Percentiles rank a stretch among this genome's conserved stretches.
Conservation (phyloP, 2,888 invertebrate species). For the Drosophila cognata region DNA sequence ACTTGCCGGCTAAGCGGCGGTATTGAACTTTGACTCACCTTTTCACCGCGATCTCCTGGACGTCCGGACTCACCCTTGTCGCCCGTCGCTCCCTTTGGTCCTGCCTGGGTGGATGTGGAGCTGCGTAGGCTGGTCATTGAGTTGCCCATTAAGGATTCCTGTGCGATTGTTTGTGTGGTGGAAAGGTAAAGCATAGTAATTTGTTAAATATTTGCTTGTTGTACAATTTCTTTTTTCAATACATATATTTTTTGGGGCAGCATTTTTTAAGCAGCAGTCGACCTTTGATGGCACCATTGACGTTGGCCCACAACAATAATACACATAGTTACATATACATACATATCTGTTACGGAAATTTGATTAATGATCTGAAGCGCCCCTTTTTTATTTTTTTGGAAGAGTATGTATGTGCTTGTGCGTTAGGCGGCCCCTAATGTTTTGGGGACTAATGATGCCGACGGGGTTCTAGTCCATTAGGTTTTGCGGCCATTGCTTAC, state of each 20-base stretch:
- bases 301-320: conserved; percentile 42
- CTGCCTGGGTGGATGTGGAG: conserved; percentile 88
- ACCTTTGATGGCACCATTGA: conserved; percentile 40
- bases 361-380: conserved; percentile 71
- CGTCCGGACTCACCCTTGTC: conserved; percentile 88
- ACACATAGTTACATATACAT: conserved; percentile 27
- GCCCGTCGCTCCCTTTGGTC: conserved; percentile 91
- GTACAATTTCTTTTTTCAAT: conserved; percentile 78
- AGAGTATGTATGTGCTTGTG: conserved; percentile 5
- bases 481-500: conserved; percentile 64
- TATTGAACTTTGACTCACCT: conserved; percentile 86
- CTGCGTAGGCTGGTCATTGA: conserved; percentile 86
- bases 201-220: conserved; percentile 81
- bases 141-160: conserved; percentile 88
- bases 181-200: conserved; percentile 68
- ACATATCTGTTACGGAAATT: conserved; percentile 60
- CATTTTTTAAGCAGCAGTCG: conserved; percentile 59
- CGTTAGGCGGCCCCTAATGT: conserved; percentile 29
- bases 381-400: conserved; percentile 40
- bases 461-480: conserved; percentile 76
- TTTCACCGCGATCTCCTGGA: conserved; percentile 90
- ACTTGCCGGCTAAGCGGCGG: conserved; percentile 34
- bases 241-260: conserved; percentile 56
- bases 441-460: conserved; percentile 64
- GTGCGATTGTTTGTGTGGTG: conserved; percentile 26